Percentiles rank a stretch among this genome's conserved stretches.
Evolutionary conservation across 2,113 vertebrate species (phyloP).

Genomic region (Peromyscus polionotus): DNA sequence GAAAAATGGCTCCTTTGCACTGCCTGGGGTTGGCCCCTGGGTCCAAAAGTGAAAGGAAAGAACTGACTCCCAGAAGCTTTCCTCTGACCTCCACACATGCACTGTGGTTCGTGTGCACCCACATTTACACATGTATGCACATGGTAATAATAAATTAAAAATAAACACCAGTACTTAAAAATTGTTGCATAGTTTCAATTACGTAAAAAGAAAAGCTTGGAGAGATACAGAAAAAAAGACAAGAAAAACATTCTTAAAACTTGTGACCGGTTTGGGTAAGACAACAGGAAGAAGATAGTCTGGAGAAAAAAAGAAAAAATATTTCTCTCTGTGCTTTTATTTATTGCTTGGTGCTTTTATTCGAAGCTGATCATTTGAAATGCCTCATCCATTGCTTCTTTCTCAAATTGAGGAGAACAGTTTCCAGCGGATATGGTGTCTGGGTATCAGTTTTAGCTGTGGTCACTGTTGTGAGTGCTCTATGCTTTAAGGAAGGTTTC

Average conservation of each 20-base stretch:
- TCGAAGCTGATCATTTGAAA: slow-evolving; percentile 43
- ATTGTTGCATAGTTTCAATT: background rate
- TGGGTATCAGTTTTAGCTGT: background rate
- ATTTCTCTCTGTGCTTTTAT: background rate
- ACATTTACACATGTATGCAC: background rate
- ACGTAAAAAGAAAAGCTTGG: background rate
- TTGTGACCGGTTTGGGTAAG: background rate
- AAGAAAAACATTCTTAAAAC: background rate
- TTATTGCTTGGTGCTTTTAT: background rate
- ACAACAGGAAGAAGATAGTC: background rate
- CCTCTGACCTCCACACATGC: background rate
- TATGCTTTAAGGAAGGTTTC: background rate
- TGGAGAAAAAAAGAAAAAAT: background rate
- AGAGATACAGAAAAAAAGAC: background rate
- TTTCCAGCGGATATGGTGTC: background rate
- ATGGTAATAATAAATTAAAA: background rate
- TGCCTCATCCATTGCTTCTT: background rate
- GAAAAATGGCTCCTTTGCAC: background rate
- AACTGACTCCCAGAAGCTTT: background rate
- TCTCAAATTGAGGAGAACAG: background rate
- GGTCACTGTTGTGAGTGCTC: background rate
- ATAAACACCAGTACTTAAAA: background rate
- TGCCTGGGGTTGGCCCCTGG: background rate
- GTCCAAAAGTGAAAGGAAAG: background rate
- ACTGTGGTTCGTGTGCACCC: fast-evolving